Percentiles rank a stretch among this genome's conserved stretches.
Evolutionary conservation across 2,888 invertebrate species (phyloP).

Genomic region (Phragmatobia fuliginosa): DNA sequence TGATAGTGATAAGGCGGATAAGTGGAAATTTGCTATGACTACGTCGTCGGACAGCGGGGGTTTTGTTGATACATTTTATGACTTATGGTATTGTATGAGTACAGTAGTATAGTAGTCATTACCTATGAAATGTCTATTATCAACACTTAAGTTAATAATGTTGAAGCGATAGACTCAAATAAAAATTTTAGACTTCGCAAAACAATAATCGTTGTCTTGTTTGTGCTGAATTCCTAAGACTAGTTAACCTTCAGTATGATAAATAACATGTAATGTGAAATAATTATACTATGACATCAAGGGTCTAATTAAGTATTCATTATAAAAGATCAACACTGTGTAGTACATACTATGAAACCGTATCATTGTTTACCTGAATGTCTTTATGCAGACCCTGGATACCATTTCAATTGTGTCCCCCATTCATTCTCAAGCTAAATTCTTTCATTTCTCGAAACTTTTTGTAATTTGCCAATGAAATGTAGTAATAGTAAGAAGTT

Average conservation of each 20-base stretch:
- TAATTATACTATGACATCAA: slow-evolving; percentile 25
- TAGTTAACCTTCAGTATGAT: slow-evolving; percentile 49
- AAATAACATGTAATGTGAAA: slow-evolving; percentile 27
- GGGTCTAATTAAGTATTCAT: slow-evolving; percentile 21
- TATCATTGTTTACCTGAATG: slow-evolving; percentile 12
- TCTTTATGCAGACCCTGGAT: neutral
- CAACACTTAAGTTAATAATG: slow-evolving; percentile 5
- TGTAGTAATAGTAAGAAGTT: neutral
- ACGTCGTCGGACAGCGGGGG: slow-evolving; percentile 67
- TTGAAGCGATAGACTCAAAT: neutral
- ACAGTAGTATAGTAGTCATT: slow-evolving; percentile 34
- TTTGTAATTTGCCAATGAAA: neutral
- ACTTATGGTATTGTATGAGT: slow-evolving; percentile 44
- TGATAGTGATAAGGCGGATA: slow-evolving; percentile 73
- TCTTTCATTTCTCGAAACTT: neutral
- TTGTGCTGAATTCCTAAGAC: slow-evolving; percentile 36
- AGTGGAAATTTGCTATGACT: slow-evolving; percentile 79
- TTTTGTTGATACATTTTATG: slow-evolving; percentile 61
- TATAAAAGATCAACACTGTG: slow-evolving; percentile 14
- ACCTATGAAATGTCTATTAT: slow-evolving; percentile 16
- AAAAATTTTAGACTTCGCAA: neutral
- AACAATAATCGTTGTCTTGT: slow-evolving; percentile 34
- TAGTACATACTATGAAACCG: slow-evolving; percentile 2
- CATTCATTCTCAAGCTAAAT: neutral
- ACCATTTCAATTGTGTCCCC: neutral